Conservation (phyloP, 2,797 vertebrate genomes). For the Micrastur ruficollis region DNA sequence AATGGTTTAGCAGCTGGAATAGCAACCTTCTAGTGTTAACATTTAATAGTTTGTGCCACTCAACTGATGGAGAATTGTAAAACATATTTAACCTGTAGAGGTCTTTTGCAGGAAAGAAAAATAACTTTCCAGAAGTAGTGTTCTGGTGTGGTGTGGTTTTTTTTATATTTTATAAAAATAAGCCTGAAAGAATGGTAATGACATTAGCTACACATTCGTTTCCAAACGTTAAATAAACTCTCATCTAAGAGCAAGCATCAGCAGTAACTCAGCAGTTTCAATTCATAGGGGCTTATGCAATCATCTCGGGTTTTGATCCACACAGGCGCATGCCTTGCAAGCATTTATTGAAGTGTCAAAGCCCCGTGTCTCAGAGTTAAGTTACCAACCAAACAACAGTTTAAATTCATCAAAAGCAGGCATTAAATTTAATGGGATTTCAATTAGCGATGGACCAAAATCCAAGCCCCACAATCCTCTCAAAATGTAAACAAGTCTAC, state of each 20-base stretch:
- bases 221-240: background rate
- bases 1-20: slow-evolving; percentile 66
- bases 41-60: slow-evolving; percentile 51
- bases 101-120: slow-evolving; percentile 55
- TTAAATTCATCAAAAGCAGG: slow-evolving; percentile 39
- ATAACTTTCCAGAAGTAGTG: slow-evolving; percentile 40
- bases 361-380: background rate
- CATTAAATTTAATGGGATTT: slow-evolving; percentile 34
- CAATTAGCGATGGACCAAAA: slow-evolving; percentile 22
- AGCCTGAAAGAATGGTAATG: slow-evolving; percentile 21
- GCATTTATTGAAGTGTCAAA: background rate
- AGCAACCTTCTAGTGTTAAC: slow-evolving; percentile 33
- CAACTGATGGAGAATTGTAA: slow-evolving; percentile 62
- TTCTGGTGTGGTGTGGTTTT: background rate
- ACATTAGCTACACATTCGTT: slow-evolving; percentile 13
- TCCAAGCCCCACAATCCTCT: slow-evolving; percentile 8
- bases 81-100: slow-evolving; percentile 52
- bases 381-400: slow-evolving; percentile 1
- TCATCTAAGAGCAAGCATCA: background rate
- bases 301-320: background rate
- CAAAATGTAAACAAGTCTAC: background rate
- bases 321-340: background rate
- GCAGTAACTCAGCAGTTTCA: slow-evolving; percentile 40
- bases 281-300: slow-evolving; percentile 19
- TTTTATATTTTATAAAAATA: background rate